Evolutionary conservation across 2,797 vertebrate genomes (phyloP).

Genomic region (Mionectes olivaceus): DNA sequence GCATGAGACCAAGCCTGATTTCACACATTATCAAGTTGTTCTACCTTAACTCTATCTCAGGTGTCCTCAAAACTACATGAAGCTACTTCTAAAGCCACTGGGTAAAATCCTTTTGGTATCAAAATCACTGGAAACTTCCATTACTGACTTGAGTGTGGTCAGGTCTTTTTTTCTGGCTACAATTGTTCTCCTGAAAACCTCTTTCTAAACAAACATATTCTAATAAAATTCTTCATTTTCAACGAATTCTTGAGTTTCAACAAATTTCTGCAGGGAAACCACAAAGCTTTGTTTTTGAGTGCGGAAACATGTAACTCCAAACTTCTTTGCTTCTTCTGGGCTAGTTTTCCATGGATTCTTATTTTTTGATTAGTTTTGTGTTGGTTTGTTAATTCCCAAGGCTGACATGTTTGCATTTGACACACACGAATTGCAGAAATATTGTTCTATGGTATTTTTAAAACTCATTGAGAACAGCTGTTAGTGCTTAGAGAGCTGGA

Average conservation of each 20-base stretch:
- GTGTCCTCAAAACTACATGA: not conserved
- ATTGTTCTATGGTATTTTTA: not conserved
- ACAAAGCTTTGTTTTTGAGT: not conserved
- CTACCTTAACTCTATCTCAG: not conserved
- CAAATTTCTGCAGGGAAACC: not conserved
- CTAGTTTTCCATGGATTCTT: not conserved
- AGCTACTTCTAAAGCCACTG: not conserved
- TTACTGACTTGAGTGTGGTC: not conserved
- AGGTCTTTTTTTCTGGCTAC: not conserved
- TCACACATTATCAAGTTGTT: not conserved
- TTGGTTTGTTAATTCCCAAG: not conserved
- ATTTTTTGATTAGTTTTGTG: not conserved
- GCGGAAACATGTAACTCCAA: not conserved
- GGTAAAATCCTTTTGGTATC: not conserved
- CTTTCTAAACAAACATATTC: not conserved
- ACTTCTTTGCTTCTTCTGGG: not conserved
- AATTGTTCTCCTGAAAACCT: not conserved
- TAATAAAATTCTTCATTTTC: not conserved
- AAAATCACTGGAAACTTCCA: not conserved
- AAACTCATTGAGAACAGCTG: not conserved
- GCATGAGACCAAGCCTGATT: not conserved
- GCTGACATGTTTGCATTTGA: not conserved
- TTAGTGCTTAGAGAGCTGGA: not conserved
- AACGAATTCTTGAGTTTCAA: not conserved
- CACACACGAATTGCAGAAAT: not conserved